Evolutionary conservation across 2,888 invertebrate genomes (phyloP), one percentile per base, ranked within the genome.

Genomic region (Coecobrya sp.): DNA sequence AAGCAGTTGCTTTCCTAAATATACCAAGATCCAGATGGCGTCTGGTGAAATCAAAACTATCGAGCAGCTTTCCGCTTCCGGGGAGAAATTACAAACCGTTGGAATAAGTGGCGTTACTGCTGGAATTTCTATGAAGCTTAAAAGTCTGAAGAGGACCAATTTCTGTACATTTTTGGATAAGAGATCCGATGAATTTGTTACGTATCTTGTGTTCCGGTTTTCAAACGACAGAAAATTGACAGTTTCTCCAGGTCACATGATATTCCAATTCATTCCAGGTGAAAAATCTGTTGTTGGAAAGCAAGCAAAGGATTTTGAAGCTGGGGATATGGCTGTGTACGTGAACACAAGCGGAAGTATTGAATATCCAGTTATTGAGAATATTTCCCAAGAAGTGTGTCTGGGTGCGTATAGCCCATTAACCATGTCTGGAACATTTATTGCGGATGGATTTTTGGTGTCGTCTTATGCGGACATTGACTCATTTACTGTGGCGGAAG

Each of bases 361-460:
- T 11, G 73, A 85, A 45, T 65, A 42, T 25, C 76, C 76, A 11
- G 27, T 0, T 1, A 45, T 82, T 52, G 22, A 30, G 4, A 19
- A 45, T 11, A 90, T 92, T 68, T 13, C 42, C 8, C 42, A 10
- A 1, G 82, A 89, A 49, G 13, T 19, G 10, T 27, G 16, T 16
- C 1, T 30, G 8, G 93, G 93, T 0, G 89, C 87, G 13, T 93
- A 89, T 55, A 52, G 73, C 27, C 93, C 93, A 19, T 42, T 93
- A n/a, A 92, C 93, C 1, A 49, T 19, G 11, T 22, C 79, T 0
- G 93, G 93, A 62, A 92, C 93, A 52, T 88, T 93, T 49, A 22
- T 93, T 49, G 93, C 91, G 0, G 89, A 93, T 27, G 93, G 93
- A 36, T 86, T 93, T 59, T 45, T 92, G 5, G 92, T 89, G 0